Evolutionary conservation across 1,140 invertebrate genomes (phyloP).

Genomic region (Drosophila repletoides): DNA sequence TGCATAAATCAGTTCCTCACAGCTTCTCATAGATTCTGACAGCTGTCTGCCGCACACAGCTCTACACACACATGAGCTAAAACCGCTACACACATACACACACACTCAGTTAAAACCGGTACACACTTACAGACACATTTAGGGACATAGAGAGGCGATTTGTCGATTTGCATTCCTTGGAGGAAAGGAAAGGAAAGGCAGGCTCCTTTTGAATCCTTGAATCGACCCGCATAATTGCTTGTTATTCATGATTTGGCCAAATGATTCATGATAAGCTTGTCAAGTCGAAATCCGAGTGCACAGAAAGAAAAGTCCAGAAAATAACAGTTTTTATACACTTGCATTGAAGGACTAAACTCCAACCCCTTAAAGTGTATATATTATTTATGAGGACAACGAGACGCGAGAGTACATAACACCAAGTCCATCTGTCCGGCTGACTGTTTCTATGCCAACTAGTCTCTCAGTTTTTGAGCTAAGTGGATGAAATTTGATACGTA

Average conservation of each 20-base stretch:
- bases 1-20: slow-evolving; percentile 74
- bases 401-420: too few species aligned
- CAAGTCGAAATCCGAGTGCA: slow-evolving; percentile 18
- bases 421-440: too few species aligned
- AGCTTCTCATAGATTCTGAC: slow-evolving; percentile 52
- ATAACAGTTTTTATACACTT: too few species aligned
- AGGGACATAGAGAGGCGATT: slow-evolving; percentile 1
- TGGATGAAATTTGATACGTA: too few species aligned
- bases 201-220: neutral
- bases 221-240: slow-evolving; percentile 69
- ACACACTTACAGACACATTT: neutral
- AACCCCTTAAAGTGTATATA: too few species aligned
- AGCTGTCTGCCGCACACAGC: slow-evolving; percentile 41
- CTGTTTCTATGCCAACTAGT: too few species aligned
- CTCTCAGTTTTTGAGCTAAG: too few species aligned
- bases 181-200: too few species aligned
- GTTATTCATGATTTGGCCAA: slow-evolving; percentile 67
- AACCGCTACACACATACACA: neutral
- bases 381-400: too few species aligned
- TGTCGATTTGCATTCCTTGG: slow-evolving; percentile 34
- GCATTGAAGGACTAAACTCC: too few species aligned
- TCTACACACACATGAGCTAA: slow-evolving; percentile 10
- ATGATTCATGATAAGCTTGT: slow-evolving; percentile 51
- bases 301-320: too few species aligned
- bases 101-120: neutral